These are phyloP conservation scores for Drosophila acutilabella DNA, from an alignment of 2,888 invertebrate genomes.

Conservation along the genomic window DNA sequence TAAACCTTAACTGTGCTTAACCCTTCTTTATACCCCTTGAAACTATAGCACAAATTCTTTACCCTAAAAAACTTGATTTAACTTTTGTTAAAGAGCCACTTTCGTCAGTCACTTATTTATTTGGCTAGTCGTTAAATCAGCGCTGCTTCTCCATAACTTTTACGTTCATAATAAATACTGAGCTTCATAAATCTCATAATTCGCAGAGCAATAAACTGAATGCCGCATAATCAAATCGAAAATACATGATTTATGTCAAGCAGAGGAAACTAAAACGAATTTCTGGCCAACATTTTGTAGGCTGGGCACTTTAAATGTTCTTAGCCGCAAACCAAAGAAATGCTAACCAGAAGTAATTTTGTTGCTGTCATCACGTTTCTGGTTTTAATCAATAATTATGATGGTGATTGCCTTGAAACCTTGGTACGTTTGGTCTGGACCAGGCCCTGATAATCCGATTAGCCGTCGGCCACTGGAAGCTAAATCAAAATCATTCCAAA, in stretches of 20 bases:
- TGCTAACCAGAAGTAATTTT: constrained; percentile 7
- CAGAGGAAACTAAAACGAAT: background rate
- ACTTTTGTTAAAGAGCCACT: background rate
- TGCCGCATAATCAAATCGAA: background rate
- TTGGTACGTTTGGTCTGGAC: background rate
- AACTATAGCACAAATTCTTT: too few species aligned
- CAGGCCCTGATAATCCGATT: constrained; percentile 60
- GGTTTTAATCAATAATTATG: constrained; percentile 54
- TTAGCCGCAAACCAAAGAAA: background rate
- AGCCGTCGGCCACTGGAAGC: constrained; percentile 41
- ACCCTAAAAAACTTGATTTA: too few species aligned
- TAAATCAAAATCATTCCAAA: constrained; percentile 59
- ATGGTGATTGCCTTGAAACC: constrained; percentile 10
- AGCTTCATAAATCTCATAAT: background rate
- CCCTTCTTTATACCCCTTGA: too few species aligned
- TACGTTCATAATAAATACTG: background rate
- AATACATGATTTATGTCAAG: constrained; percentile 1
- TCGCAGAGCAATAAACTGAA: background rate
- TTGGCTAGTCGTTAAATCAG: background rate
- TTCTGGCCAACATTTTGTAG: background rate
- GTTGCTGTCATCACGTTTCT: constrained; percentile 19
- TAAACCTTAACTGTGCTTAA: too few species aligned
- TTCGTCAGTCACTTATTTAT: background rate
- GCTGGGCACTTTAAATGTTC: background rate
- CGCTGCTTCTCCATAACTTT: background rate